Base-by-base conservation (phyloP, 2,113 vertebrate species). In the Sylvilagus bachmani region DNA sequence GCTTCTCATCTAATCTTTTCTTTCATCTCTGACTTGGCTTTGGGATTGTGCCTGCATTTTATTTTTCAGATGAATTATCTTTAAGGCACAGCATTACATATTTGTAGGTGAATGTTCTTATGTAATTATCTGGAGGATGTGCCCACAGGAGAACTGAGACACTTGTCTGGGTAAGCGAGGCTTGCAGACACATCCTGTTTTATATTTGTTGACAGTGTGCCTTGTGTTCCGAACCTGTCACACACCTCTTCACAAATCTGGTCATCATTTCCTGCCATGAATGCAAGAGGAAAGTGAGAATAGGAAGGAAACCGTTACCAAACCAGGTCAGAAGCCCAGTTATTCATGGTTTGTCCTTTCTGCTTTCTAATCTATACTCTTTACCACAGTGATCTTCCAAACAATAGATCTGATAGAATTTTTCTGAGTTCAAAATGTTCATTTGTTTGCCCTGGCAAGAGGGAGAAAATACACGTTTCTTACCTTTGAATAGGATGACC, bases 1-100 rank as follows among this genome's bases (percentile, higher is more conserved):
- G 25, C 6, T 95, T 83, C 17, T 91, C 24, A 27, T 4, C 19
- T 83, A 33, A 27, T 61, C 6, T 92, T 73, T 62, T 75, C 51
- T 86, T 95, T 80, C 33, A 36, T 64, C 17, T 89, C 38, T 58
- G 33, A 62, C 24, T 80, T 89, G 27, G 55, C 11, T 93, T 75
- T 33, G 29, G 49, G 29, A 33, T 81, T 84, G 13, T 62, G 7
- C 11, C 36, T 84, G 21, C 53, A 27, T 38, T 83, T 80, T 58
- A 21, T 89, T 70, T 75, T 78, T 21, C 49, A 53, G 10, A 75
- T 9, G 29, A 93, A 86, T 91, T 94, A 36, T 33, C 9, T 64
- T 94, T 83, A 74, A 91, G 33, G 8, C 55, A 19, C 0, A 75
- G 9, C 79, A n/a, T 70, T 86, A 38, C 69, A 69, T 67, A 73